phyloP scores from a whole-genome alignment of 2,888 invertebrate species.

The Clivina fossor region DNA sequence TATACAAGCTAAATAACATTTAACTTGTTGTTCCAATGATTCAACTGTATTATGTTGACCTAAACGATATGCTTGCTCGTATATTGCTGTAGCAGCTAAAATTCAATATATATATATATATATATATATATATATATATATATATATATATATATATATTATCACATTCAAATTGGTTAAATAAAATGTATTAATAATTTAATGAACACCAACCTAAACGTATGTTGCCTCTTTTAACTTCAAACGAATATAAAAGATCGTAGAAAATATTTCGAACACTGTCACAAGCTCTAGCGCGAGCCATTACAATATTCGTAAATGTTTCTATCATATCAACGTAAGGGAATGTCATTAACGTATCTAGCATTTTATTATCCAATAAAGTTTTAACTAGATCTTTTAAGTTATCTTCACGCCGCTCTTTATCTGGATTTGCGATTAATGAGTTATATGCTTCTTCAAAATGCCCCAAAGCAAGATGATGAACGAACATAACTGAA shows the following conservation, averaged over 20 bases:
- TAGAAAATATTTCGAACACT: slow-evolving; percentile 82
- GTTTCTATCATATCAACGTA: slow-evolving; percentile 68
- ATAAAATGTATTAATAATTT: too few species aligned
- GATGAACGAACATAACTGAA: slow-evolving; percentile 76
- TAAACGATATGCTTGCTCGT: slow-evolving; percentile 82
- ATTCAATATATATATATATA: too few species aligned
- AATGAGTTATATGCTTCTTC: slow-evolving; percentile 72
- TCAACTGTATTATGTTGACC: slow-evolving; percentile 62
- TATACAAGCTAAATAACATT: slow-evolving; percentile 78
- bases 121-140: too few species aligned
- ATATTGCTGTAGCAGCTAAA: slow-evolving; percentile 83
- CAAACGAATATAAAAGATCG: slow-evolving; percentile 86
- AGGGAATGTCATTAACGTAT: slow-evolving; percentile 66
- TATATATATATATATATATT: too few species aligned
- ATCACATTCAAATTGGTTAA: slow-evolving; percentile 11
- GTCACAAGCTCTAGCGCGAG: slow-evolving; percentile 78
- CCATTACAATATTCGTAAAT: slow-evolving; percentile 76
- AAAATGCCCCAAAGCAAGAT: slow-evolving; percentile 71
- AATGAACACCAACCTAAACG: slow-evolving; percentile 66
- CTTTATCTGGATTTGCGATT: slow-evolving; percentile 68
- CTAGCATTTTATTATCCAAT: slow-evolving; percentile 67
- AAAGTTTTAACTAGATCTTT: slow-evolving; percentile 73
- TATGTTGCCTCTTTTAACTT: slow-evolving; percentile 77
- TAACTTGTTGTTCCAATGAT: slow-evolving; percentile 71
- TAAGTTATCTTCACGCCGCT: slow-evolving; percentile 70